Conservation (phyloP, 2,797 vertebrate genomes). For the Gila robusta region DNA sequence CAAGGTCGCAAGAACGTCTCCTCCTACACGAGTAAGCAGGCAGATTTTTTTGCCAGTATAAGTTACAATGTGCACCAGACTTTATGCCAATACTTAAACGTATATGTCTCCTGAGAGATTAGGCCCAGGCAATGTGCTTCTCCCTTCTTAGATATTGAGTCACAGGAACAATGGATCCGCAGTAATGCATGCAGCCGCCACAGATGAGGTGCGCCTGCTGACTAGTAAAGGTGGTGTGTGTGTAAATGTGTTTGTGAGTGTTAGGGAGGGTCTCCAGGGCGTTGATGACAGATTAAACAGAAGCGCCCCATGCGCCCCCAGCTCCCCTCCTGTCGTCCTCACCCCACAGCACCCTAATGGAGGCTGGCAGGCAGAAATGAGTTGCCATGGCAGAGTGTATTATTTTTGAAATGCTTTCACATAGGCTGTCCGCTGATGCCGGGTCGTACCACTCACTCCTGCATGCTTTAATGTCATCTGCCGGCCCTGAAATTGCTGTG, state of each 20-base stretch:
- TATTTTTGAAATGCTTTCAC: conserved; percentile 99
- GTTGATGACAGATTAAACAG: conserved; percentile 99
- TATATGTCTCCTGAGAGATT: neutral
- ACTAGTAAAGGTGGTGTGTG: conserved; percentile 53
- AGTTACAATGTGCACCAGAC: neutral
- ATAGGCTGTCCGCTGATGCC: conserved; percentile 87
- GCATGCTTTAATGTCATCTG: conserved; percentile 92
- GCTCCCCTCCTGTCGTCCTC: conserved; percentile 91
- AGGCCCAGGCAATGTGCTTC: neutral
- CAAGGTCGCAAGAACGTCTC: too few species aligned
- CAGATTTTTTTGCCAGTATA: neutral
- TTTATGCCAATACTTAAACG: neutral
- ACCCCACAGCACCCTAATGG: conserved; percentile 92
- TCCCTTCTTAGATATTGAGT: neutral
- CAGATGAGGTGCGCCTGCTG: conserved; percentile 40
- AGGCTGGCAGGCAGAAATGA: conserved; percentile 98
- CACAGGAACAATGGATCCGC: neutral
- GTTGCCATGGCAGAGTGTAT: conserved; percentile 94
- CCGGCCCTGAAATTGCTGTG: conserved; percentile 89
- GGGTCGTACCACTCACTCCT: conserved; percentile 92
- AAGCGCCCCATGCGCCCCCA: conserved; percentile 85
- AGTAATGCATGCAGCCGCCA: conserved; percentile 14
- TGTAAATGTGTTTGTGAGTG: conserved; percentile 46
- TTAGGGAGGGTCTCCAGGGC: conserved; percentile 88
- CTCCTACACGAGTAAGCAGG: neutral